phyloP scores from a whole-genome alignment of 2,113 vertebrate genomes.

The Serilophus lunatus region DNA sequence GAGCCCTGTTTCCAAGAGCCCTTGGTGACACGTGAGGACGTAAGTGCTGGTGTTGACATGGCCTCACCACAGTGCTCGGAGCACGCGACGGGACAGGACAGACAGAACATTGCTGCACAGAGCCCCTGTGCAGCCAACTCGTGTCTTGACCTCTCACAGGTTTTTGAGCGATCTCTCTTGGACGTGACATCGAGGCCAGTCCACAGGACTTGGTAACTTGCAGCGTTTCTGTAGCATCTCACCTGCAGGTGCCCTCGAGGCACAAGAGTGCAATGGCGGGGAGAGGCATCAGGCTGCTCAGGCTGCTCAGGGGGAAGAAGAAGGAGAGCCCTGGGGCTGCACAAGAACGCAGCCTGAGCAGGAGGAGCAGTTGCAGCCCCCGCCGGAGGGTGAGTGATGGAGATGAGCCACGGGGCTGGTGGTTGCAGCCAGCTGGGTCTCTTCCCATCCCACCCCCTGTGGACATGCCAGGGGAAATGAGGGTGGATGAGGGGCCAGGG shows the following conservation, averaged over 20 bases:
- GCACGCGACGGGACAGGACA: accelerated
- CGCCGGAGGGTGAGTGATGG: not conserved
- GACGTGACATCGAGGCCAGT: not conserved
- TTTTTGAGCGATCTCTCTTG: not conserved
- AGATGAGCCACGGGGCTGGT: no score
- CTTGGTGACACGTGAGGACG: not conserved
- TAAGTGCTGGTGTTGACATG: accelerated
- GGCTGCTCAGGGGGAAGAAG: not conserved
- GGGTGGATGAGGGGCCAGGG: not conserved
- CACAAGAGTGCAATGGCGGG: not conserved
- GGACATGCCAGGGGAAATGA: not conserved
- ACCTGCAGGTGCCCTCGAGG: not conserved
- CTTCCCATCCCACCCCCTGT: no score
- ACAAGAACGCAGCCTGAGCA: not conserved
- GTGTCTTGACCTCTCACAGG: accelerated
- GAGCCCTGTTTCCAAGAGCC: not conserved
- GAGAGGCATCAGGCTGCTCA: not conserved
- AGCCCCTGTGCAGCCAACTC: not conserved
- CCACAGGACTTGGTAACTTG: no score
- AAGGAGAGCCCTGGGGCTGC: not conserved
- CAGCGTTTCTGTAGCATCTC: not conserved
- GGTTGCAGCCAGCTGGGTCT: no score
- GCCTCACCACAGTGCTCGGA: accelerated
- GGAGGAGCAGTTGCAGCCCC: not conserved
- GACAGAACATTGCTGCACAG: not conserved